Evolutionary conservation across 2,888 invertebrate genomes (phyloP).

Genomic region (Rosalia funebris): DNA sequence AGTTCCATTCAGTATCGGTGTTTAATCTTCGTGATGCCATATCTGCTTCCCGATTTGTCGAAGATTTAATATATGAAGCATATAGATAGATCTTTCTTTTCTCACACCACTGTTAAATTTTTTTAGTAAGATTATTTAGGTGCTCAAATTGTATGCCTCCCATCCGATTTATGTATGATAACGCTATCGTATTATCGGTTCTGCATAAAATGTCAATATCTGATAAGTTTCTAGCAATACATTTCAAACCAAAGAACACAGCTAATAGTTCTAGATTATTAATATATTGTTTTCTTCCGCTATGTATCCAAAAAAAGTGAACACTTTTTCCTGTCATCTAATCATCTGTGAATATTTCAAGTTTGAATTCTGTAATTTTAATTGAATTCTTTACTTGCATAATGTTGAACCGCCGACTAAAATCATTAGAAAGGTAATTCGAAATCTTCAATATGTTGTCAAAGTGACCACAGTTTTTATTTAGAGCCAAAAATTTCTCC

Average conservation of each 20-base stretch:
- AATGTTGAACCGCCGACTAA: conserved; percentile 43
- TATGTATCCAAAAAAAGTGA: conserved; percentile 30
- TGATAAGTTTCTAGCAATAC: conserved; percentile 18
- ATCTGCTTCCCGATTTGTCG: conserved; percentile 28
- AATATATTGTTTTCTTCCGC: conserved; percentile 25
- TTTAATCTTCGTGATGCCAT: conserved; percentile 6
- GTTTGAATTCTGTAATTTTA: conserved; percentile 4
- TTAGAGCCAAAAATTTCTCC: conserved; percentile 34
- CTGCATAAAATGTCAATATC: conserved; percentile 22
- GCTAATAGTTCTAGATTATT: conserved; percentile 38
- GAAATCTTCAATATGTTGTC: conserved; percentile 31
- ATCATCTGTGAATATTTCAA: conserved; percentile 43
- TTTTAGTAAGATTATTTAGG: conserved; percentile 13
- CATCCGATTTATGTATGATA: conserved; percentile 33
- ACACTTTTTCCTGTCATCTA: conserved; percentile 41
- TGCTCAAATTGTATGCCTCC: conserved; percentile 15
- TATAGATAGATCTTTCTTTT: conserved; percentile 20
- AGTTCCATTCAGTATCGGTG: conserved; percentile 12
- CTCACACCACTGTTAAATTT: conserved; percentile 32
- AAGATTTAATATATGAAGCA: conserved; percentile 27
- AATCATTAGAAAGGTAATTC: conserved; percentile 29
- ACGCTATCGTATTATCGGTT: conserved; percentile 32
- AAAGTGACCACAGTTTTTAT: conserved; percentile 23
- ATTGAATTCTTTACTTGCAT: conserved; percentile 14
- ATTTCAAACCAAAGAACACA: conserved; percentile 36